Conservation (phyloP, 2,797 vertebrate species). For the Acridotheres tristis region DNA sequence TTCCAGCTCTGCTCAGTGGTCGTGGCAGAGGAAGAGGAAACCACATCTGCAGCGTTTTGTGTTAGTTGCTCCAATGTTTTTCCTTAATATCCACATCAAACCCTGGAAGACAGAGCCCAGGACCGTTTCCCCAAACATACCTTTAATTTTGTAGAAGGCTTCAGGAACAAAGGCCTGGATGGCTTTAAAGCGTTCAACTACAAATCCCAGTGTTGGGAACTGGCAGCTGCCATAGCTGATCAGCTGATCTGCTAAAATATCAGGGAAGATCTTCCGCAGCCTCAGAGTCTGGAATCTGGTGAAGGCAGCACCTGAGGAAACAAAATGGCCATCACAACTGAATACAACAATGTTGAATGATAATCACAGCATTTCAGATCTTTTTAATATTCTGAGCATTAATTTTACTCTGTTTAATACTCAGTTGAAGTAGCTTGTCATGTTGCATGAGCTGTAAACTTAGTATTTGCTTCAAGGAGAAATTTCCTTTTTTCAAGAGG, state of each 20-base stretch:
- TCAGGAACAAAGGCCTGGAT: constrained; percentile 97
- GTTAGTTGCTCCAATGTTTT: not conserved
- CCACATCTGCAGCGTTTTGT: not conserved
- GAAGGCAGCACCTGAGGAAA: constrained; percentile 89
- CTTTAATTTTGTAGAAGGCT: constrained; percentile 96
- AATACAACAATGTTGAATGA: not conserved
- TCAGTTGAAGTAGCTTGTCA: not conserved
- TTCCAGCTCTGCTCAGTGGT: not conserved
- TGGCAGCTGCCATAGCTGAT: constrained; percentile 99
- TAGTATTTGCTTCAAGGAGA: not conserved
- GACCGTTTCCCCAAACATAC: constrained; percentile 54
- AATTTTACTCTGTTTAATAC: not conserved
- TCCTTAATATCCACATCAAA: not conserved
- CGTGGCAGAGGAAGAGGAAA: not conserved
- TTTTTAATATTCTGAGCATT: not conserved
- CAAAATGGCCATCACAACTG: not conserved
- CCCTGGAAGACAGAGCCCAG: not conserved
- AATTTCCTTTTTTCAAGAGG: not conserved
- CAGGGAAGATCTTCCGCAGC: constrained; percentile 91
- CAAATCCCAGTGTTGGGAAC: constrained; percentile 97
- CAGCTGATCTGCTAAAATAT: constrained; percentile 91
- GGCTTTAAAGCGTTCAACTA: constrained; percentile 97
- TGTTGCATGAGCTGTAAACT: not conserved
- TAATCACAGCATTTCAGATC: not conserved
- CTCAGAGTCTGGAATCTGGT: constrained; percentile 96